A percentile compares a stretch with the other conserved stretches of the same genome.
These are phyloP conservation scores for Macrosiphum euphorbiae DNA, from an alignment of 2,888 invertebrate species.

Conservation along the genomic window DNA sequence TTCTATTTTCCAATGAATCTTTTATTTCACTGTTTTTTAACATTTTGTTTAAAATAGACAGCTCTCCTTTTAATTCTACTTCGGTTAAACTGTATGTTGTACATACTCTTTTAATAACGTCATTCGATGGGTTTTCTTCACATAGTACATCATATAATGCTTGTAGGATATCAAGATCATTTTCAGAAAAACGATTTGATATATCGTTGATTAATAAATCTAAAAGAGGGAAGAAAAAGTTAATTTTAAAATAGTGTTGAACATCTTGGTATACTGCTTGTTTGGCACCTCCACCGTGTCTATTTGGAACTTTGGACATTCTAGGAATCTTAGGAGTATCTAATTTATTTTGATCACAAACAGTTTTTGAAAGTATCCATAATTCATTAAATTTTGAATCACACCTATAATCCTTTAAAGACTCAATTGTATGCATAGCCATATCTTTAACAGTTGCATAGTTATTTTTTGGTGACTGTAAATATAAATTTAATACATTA, in stretches of 20 bases:
- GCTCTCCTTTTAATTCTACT: background rate
- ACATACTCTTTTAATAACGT: constrained; percentile 28
- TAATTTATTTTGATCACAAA: no score
- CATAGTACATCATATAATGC: background rate
- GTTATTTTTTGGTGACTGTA: background rate
- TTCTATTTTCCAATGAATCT: background rate
- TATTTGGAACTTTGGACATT: background rate
- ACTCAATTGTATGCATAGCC: no score
- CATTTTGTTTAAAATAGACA: background rate
- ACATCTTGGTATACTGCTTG: background rate
- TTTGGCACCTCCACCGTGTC: background rate
- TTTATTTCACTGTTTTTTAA: background rate
- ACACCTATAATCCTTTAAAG: no score
- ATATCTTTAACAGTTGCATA: background rate
- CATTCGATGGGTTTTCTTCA: background rate
- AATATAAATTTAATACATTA: background rate
- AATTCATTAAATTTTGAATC: no score
- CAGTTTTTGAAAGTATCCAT: no score
- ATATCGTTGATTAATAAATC: background rate
- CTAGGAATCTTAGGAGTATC: background rate
- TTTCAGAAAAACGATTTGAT: constrained; percentile 17
- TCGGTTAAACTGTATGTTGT: background rate
- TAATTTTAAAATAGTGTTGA: background rate
- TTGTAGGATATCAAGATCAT: constrained; percentile 2
- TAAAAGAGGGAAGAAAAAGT: background rate